Evolutionary conservation across 2,888 invertebrate genomes (phyloP).

Genomic region (Cerastis rubricosa): DNA sequence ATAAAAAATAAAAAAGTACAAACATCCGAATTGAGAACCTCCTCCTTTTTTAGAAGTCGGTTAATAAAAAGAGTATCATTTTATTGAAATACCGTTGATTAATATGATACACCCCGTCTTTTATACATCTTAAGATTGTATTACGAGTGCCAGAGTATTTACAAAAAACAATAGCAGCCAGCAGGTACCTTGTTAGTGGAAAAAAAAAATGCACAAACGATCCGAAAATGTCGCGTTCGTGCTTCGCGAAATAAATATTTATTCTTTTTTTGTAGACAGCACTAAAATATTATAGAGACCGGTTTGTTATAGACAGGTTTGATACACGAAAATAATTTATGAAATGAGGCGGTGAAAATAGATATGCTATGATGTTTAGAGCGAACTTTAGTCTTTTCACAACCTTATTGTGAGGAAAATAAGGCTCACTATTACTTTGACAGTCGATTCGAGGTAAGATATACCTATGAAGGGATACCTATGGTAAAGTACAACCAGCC

Average conservation of each 20-base stretch:
- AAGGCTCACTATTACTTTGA: not conserved
- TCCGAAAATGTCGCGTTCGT: conserved; percentile 59
- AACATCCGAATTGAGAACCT: too few relatives aligned
- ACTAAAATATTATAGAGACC: conserved; percentile 65
- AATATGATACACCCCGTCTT: conserved; percentile 72
- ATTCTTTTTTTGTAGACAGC: conserved; percentile 65
- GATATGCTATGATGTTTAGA: not conserved
- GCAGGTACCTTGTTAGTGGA: conserved; percentile 65
- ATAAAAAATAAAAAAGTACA: too few relatives aligned
- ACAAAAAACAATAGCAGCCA: conserved; percentile 77
- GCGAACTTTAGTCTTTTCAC: not conserved
- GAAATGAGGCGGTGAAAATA: too few relatives aligned
- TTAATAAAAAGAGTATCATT: too few relatives aligned
- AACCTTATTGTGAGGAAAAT: not conserved
- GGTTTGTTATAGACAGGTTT: conserved; percentile 37
- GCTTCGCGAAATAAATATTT: conserved; percentile 59
- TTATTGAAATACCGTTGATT: conserved; percentile 82
- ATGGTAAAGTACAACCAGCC: not conserved
- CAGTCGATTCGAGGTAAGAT: not conserved
- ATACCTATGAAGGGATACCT: not conserved
- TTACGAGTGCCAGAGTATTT: conserved; percentile 78
- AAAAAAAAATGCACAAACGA: conserved; percentile 73
- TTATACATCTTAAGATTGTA: conserved; percentile 72
- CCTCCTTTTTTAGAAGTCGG: too few relatives aligned
- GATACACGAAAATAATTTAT: conserved; percentile 57